Evolutionary conservation across 2,797 vertebrate species (phyloP), one percentile per base, ranked within the genome.

Genomic region (Eleutherodactylus coqui): DNA sequence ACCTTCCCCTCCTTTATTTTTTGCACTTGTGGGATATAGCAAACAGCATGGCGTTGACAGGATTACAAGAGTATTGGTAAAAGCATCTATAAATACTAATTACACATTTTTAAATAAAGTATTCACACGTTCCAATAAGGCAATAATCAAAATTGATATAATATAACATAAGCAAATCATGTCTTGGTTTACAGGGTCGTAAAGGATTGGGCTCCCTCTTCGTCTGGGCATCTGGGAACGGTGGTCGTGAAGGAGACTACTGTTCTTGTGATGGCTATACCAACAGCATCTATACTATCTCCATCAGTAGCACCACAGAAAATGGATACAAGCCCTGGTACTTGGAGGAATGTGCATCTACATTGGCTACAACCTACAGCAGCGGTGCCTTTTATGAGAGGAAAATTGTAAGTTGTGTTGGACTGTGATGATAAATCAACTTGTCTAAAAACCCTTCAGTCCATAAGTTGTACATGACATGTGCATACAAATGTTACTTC

Each of bases 261-360:
- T 96, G 95, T 87, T 95, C 95, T 19, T 96, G 95, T 0, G 95
- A 95, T 0, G 95, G 95, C 51, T 96, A 96, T 88, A 95, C 95
- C 91, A 95, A 96, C 91, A 95, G 94, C 90, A 94, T 96, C 91
- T 95, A 95, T 88, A 96, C 94, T 47, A 93, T 96, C 90, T 96
- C 95, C 1, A 91, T 96, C 70, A 95, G 94, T 91, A 95, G 94
- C 88, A 94, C 94, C 85, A 96, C 94, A 0, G 95, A 96, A 91
- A 94, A 94, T 0, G 95, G 94, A 77, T 90, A 95, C 89, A 94
- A 94, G 80, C 95, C 95, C 0, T 96, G 95, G 95, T 96, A 96
- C 88, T 90, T 95, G 88, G 95, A 96, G 86, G 95, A 95, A 4
- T 96, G 95, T 0, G 91, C 94, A 0, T 96, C 95, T 38, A 95